Percentiles rank a stretch among this genome's conserved stretches.
Conservation (phyloP, 53 echinoderm and acorn worm species). For the Crossaster papposus region DNA sequence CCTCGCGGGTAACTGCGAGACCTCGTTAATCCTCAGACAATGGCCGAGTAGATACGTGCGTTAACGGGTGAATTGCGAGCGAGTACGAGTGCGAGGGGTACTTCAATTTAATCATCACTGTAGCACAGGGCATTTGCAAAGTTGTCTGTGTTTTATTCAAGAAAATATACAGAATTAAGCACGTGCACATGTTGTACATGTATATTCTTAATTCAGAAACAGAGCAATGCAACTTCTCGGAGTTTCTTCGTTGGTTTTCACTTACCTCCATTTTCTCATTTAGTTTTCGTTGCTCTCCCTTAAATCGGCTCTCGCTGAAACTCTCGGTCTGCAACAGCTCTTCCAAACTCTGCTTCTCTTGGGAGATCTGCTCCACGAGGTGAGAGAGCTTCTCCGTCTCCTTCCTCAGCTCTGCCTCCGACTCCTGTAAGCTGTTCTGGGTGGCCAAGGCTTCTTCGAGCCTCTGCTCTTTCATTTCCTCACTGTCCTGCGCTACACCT, state of each 20-base stretch:
- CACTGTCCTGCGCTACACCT: conserved; percentile 20
- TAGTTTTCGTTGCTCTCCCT: conserved; percentile 80
- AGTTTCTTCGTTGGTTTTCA: not conserved
- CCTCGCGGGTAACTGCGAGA: too few species aligned
- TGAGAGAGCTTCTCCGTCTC: conserved; percentile 57
- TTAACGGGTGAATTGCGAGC: too few species aligned
- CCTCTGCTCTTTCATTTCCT: conserved; percentile 56
- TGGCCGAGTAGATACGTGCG: too few species aligned
- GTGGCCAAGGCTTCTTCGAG: conserved; percentile 51
- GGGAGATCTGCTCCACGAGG: conserved; percentile 60
- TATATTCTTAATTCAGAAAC: too few species aligned
- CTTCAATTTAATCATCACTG: too few species aligned
- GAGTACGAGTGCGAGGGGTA: too few species aligned
- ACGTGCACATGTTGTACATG: not conserved
- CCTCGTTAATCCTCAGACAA: too few species aligned
- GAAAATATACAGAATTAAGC: not conserved
- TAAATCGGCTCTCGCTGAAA: conserved; percentile 76
- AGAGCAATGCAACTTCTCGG: too few species aligned
- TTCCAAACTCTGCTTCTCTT: conserved; percentile 68
- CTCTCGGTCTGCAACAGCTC: conserved; percentile 78
- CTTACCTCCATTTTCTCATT: conserved; percentile 71
- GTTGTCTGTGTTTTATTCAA: not conserved
- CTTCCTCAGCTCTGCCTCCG: conserved; percentile 54
- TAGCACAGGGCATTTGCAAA: not conserved
- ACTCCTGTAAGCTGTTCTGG: conserved; percentile 36